Evolutionary conservation across 2,113 vertebrate genomes (phyloP).

Genomic region (Barnardius zonarius): DNA sequence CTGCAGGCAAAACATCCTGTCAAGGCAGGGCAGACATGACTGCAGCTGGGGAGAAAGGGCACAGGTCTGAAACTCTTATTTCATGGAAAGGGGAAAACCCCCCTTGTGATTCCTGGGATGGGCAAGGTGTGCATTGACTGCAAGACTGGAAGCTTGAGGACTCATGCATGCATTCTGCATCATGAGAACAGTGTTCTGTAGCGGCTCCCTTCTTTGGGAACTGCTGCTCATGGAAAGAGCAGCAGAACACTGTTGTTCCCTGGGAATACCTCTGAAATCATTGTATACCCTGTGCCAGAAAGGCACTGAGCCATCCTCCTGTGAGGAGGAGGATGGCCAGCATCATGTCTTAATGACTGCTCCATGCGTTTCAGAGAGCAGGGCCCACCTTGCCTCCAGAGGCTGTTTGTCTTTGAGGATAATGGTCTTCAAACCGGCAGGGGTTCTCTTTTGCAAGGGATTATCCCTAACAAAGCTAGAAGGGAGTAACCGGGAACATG

Average conservation of each 20-base stretch:
- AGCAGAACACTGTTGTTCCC: neutral
- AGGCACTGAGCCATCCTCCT: neutral
- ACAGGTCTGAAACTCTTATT: neutral
- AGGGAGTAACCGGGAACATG: neutral
- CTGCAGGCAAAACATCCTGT: neutral
- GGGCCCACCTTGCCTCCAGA: neutral
- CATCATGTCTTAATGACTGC: neutral
- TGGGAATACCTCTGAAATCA: neutral
- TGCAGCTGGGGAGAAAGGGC: neutral
- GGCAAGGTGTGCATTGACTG: neutral
- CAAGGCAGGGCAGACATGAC: neutral
- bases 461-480: neutral
- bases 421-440: neutral
- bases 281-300: neutral
- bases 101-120: neutral
- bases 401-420: neutral
- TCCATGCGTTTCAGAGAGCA: accelerated
- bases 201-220: neutral
- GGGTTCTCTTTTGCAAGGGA: neutral
- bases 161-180: neutral
- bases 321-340: neutral
- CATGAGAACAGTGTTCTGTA: neutral
- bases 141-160: neutral
- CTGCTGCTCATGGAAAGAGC: neutral
- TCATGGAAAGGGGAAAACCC: neutral